Percentiles rank a stretch among this genome's conserved stretches.
These are phyloP conservation scores for Caenorhabditis latens DNA, from an alignment of 1,140 invertebrate species.

Conservation along the genomic window DNA sequence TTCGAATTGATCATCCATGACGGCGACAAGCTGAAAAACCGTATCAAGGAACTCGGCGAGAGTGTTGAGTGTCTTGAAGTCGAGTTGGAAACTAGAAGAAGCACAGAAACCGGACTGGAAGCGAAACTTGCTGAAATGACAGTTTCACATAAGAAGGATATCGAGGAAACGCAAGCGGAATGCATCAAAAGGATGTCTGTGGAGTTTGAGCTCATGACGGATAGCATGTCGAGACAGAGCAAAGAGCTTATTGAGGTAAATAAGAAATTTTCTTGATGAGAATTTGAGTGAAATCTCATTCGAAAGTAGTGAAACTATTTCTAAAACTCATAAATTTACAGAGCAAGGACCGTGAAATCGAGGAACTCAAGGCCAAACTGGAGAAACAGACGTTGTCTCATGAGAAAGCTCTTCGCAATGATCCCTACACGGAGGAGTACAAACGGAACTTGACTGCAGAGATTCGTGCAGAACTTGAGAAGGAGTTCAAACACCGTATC, in stretches of 20 bases:
- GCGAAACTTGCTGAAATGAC: conserved; percentile 21
- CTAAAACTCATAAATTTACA: not conserved
- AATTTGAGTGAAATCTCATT: not conserved
- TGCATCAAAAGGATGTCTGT: conserved; percentile 34
- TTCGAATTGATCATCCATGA: conserved; percentile 25
- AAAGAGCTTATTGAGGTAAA: conserved; percentile 28
- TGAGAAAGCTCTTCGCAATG: conserved; percentile 27
- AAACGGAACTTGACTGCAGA: conserved; percentile 9
- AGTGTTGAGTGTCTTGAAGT: conserved; percentile 18
- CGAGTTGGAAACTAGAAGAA: conserved; percentile 4
- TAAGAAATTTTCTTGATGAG: not conserved
- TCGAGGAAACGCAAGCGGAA: conserved; percentile 26
- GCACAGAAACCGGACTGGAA: not conserved
- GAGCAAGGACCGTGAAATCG: conserved; percentile 32
- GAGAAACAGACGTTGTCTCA: conserved; percentile 2
- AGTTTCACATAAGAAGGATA: conserved; percentile 16
- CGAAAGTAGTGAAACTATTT: too few species aligned
- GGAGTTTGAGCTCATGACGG: conserved; percentile 27
- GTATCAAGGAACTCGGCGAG: conserved; percentile 31
- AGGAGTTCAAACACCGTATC: conserved; percentile 22
- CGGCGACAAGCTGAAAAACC: conserved; percentile 27
- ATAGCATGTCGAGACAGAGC: conserved; percentile 35
- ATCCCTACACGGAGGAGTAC: conserved; percentile 15
- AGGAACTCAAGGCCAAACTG: conserved; percentile 12
- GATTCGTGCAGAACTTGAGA: conserved; percentile 15